Evolutionary conservation across 2,888 invertebrate genomes (phyloP).

Genomic region (Gymnoscelis rufifasciata): DNA sequence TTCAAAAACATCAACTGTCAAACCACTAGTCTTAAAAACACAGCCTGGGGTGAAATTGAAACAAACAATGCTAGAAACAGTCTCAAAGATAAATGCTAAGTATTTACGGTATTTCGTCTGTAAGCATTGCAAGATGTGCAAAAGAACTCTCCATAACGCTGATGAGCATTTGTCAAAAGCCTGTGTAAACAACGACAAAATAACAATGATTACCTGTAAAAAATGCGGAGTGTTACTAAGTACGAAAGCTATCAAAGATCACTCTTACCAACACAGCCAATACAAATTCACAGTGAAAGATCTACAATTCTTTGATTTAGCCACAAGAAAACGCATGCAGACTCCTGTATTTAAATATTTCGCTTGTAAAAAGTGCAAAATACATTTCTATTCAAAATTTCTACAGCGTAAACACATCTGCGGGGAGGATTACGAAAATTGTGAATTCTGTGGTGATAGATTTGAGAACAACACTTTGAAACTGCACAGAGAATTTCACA

Average conservation of each 20-base stretch:
- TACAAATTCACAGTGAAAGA: conserved; percentile 31
- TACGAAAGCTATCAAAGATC: background rate
- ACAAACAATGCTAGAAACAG: background rate
- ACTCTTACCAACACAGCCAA: conserved; percentile 17
- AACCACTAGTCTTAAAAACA: background rate
- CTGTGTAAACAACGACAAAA: background rate
- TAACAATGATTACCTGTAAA: conserved; percentile 27
- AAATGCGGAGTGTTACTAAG: conserved; percentile 39
- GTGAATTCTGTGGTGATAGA: conserved; percentile 35
- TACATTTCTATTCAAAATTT: conserved; percentile 29
- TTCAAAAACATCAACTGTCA: background rate
- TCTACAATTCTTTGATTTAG: conserved; percentile 30
- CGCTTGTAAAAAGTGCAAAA: conserved; percentile 37
- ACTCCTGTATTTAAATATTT: conserved; percentile 33
- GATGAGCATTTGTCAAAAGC: background rate
- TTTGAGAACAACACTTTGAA: conserved; percentile 34
- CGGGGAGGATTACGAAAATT: conserved; percentile 24
- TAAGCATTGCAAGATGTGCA: conserved; percentile 16
- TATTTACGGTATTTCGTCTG: conserved; percentile 22
- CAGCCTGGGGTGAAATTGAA: background rate
- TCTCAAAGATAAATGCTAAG: background rate
- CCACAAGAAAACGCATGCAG: conserved; percentile 20
- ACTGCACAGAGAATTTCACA: conserved; percentile 31
- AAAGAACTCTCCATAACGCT: background rate
- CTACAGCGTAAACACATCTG: conserved; percentile 29